These are phyloP conservation scores for Ceraclea dissimilis DNA, from an alignment of 2,888 invertebrate species.

Conservation along the genomic window DNA sequence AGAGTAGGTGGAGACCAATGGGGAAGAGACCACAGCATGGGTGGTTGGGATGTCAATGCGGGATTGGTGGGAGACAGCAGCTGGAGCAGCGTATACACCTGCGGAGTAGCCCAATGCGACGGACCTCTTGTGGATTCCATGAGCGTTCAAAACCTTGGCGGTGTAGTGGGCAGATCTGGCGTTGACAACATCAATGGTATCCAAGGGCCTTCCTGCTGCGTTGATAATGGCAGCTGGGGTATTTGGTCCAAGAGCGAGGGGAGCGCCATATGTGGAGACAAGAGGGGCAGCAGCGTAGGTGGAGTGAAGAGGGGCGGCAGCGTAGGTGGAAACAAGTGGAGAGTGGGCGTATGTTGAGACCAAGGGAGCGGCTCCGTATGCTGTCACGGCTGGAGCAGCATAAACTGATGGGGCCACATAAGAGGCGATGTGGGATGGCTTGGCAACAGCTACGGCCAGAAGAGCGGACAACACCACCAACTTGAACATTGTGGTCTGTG, in stretches of 20 bases:
- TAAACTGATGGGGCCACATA: constrained; percentile 30
- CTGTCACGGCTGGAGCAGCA: constrained; percentile 39
- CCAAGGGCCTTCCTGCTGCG: constrained; percentile 21
- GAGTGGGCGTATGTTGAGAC: constrained; percentile 35
- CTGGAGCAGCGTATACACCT: constrained; percentile 27
- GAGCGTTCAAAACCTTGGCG: constrained; percentile 35
- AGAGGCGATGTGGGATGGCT: constrained; percentile 35
- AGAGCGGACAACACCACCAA: constrained; percentile 56
- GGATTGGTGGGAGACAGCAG: constrained; percentile 31
- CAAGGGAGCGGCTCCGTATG: constrained; percentile 29
- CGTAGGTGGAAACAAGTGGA: constrained; percentile 33
- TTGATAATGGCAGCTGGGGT: constrained; percentile 36
- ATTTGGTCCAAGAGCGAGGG: constrained; percentile 42
- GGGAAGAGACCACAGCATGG: constrained; percentile 8
- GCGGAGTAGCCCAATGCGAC: constrained; percentile 20
- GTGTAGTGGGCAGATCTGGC: constrained; percentile 44
- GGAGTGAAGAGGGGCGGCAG: constrained; percentile 22
- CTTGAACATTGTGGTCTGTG: constrained; percentile 47
- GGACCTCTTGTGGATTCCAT: constrained; percentile 27
- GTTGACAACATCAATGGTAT: constrained; percentile 38
- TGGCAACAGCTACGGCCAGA: constrained; percentile 51
- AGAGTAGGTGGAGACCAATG: constrained; percentile 34
- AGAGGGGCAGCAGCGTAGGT: constrained; percentile 32
- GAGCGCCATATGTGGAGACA: constrained; percentile 29
- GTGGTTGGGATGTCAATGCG: constrained; percentile 28